Base-by-base conservation (phyloP, 2,797 vertebrate species). In the Anguilla marmorata region DNA sequence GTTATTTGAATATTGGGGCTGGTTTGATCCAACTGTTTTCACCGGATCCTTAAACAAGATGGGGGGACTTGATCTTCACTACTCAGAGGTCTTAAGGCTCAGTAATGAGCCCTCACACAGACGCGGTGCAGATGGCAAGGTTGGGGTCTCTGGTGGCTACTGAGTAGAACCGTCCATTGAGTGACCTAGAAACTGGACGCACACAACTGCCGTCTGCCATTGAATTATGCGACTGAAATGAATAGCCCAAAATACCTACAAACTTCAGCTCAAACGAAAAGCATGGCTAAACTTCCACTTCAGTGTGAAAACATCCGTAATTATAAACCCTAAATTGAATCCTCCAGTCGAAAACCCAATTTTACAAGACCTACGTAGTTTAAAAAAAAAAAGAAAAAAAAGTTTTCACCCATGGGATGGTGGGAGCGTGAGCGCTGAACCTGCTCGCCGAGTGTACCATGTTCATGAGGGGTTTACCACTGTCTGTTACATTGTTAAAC, bases 381-480 rank as follows among this genome's bases (percentile, higher is more conserved):
- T 91, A 90, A 83, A 92, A 90, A 89, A 72, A 72, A 92, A 92
- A 89, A 87, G n/a, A 74, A 37, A 92, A 89, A 88, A 16, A 89
- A 86, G 66, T 85, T 90, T 93, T 92, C 90, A 93, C 91, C 90
- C 92, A 93, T 92, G 92, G 90, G 92, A 91, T 89, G 90, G 93
- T 93, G 93, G 91, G 94, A 94, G 90, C 92, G 50, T 91, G 93
- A 94, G 91, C 92, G 94, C 94, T 96, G 95, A 97, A 96, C 96
- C 96, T 97, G 96, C 94, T 95, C 91, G 89, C 50, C 89, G 96
- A 94, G 89, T 88, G 93, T 94, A 96, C 96, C 95, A 96, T 91
- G 91, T 92, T 37, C 2, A 19, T 2, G 1, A 33, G 76, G 91
- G 89, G 82, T n/a, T 4, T 16, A 0, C 7, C 19, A 0, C 7